Conservation (phyloP, 2,888 invertebrate species). For the Lordiphosa fenestrarum region DNA sequence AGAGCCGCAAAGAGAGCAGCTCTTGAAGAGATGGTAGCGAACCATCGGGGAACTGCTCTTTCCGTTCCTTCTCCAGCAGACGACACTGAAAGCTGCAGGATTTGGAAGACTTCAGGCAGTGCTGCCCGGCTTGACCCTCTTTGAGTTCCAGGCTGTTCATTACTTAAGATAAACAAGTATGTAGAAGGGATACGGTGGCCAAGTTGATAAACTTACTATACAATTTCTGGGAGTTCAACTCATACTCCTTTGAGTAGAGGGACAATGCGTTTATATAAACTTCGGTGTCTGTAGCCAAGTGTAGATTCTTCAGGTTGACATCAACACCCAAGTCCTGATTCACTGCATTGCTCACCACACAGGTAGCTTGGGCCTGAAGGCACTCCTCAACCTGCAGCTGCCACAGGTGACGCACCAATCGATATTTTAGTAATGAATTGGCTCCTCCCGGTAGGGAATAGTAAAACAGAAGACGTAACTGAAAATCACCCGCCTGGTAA, state of each 20-base stretch:
- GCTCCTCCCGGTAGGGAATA: slow-evolving; percentile 82
- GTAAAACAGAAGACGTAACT: slow-evolving; percentile 87
- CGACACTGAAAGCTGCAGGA: slow-evolving; percentile 78
- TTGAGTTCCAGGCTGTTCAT: slow-evolving; percentile 77
- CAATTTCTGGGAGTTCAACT: slow-evolving; percentile 67
- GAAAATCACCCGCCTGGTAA: slow-evolving; percentile 83
- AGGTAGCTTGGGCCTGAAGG: slow-evolving; percentile 82
- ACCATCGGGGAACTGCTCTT: slow-evolving; percentile 24
- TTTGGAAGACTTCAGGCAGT: slow-evolving; percentile 76
- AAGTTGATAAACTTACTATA: slow-evolving; percentile 65
- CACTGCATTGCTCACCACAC: slow-evolving; percentile 81
- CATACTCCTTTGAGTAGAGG: slow-evolving; percentile 76
- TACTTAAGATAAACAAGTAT: slow-evolving; percentile 46
- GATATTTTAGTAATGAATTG: slow-evolving; percentile 79
- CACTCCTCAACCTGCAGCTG: slow-evolving; percentile 84
- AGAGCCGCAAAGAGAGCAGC: slow-evolving; percentile 62
- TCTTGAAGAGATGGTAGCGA: slow-evolving; percentile 33
- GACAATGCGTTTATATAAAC: slow-evolving; percentile 75
- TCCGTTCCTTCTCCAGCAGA: slow-evolving; percentile 41
- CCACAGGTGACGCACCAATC: slow-evolving; percentile 85
- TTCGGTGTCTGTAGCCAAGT: slow-evolving; percentile 82
- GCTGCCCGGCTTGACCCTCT: slow-evolving; percentile 70
- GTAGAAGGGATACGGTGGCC: neutral
- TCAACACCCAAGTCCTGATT: slow-evolving; percentile 84
- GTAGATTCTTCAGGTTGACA: slow-evolving; percentile 86